Evolutionary conservation across 2,888 invertebrate genomes (phyloP).

Genomic region (Linnaemya vulpina): DNA sequence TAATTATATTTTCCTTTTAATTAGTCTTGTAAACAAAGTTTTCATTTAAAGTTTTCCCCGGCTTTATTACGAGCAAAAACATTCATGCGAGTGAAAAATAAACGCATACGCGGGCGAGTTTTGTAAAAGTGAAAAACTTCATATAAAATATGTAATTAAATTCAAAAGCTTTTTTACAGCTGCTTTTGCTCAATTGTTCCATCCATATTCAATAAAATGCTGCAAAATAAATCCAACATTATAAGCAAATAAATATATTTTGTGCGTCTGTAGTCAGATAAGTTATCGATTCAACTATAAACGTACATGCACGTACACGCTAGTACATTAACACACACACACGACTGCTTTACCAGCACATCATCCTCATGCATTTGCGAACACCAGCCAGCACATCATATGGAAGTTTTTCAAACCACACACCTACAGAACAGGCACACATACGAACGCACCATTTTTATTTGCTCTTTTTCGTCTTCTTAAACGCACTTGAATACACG

Average conservation of each 20-base stretch:
- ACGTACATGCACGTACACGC: neutral
- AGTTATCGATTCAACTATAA: slow-evolving; percentile 38
- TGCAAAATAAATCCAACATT: slow-evolving; percentile 28
- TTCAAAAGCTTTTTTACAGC: slow-evolving; percentile 10
- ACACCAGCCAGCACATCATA: neutral
- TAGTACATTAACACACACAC: no score
- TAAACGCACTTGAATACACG: slow-evolving; percentile 30
- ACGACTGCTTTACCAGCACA: neutral
- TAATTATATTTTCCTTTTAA: slow-evolving; percentile 21
- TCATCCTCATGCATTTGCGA: neutral
- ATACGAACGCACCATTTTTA: neutral
- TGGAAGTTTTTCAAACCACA: neutral
- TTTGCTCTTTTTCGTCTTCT: neutral
- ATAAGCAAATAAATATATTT: neutral
- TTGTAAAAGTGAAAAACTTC: neutral
- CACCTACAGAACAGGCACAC: neutral
- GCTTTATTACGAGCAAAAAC: neutral
- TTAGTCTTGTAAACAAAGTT: slow-evolving; percentile 25
- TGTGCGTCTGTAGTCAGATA: neutral
- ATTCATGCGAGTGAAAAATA: neutral
- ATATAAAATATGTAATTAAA: slow-evolving; percentile 24
- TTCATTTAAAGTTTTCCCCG: slow-evolving; percentile 1
- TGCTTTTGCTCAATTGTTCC: slow-evolving; percentile 14
- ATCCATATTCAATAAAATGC: slow-evolving; percentile 46
- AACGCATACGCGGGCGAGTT: neutral